phyloP scores from a whole-genome alignment of 2,797 vertebrate species.

The Limosa lapponica region DNA sequence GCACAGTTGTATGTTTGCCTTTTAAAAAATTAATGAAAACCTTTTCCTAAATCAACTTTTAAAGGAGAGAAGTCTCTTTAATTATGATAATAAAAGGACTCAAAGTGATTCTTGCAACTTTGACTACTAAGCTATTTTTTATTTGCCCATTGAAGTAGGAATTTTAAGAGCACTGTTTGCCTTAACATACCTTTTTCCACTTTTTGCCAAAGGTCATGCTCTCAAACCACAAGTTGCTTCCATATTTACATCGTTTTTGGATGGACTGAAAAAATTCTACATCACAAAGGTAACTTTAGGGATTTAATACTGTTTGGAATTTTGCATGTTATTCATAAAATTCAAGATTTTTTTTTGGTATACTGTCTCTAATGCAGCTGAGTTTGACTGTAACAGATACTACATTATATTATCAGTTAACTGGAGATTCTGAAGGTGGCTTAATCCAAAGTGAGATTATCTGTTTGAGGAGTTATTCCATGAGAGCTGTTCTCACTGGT shows the following conservation, averaged over 20 bases:
- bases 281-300: slow-evolving; percentile 92
- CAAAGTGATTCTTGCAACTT: background rate
- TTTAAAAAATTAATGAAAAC: background rate
- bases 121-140: background rate
- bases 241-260: slow-evolving; percentile 98
- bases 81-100: background rate
- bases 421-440: background rate
- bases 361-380: background rate
- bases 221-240: slow-evolving; percentile 99
- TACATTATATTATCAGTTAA: background rate
- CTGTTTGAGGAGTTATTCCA: background rate
- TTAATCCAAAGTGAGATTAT: background rate
- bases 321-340: background rate
- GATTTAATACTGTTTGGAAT: background rate
- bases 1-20: background rate
- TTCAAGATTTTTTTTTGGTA: background rate
- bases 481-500: background rate
- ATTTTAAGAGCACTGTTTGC: background rate
- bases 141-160: background rate
- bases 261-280: slow-evolving; percentile 98
- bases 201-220: slow-evolving; percentile 88
- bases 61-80: background rate
- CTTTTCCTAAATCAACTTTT: background rate
- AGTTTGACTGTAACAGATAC: background rate
- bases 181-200: background rate